Percentiles rank a stretch among this genome's conserved stretches.
Conservation (phyloP, 2,113 vertebrate genomes). For the Xiphophorus couchianus region DNA sequence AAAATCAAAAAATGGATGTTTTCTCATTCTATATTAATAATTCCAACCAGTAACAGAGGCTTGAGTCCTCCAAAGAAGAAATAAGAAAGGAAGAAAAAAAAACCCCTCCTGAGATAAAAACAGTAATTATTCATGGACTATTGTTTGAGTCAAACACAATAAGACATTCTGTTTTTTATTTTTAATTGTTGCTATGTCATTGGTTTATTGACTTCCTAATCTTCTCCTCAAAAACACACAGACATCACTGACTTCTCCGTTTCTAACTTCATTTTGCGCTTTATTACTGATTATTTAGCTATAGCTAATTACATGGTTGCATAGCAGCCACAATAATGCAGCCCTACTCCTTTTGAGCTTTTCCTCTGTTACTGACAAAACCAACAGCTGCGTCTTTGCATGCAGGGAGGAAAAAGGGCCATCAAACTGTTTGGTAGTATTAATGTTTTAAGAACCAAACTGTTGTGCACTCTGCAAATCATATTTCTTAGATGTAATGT, state of each 20-base stretch:
- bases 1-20: too few relatives aligned
- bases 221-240: constrained; percentile 11
- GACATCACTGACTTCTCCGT: neutral
- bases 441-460: constrained; percentile 2
- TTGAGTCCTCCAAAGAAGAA: neutral
- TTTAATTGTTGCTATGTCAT: neutral
- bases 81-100: neutral
- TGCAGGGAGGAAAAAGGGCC: neutral
- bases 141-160: neutral
- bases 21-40: too few relatives aligned
- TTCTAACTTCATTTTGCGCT: constrained; percentile 4
- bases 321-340: constrained; percentile 21
- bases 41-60: too few relatives aligned
- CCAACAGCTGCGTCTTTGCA: constrained; percentile 21
- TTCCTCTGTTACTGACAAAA: constrained; percentile 21
- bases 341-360: constrained; percentile 6
- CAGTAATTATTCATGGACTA: neutral
- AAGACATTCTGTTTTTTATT: neutral
- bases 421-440: neutral
- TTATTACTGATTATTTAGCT: constrained; percentile 15
- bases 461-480: neutral
- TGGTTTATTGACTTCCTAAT: neutral
- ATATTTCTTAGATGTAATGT: neutral
- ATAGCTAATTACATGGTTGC: constrained; percentile 31
- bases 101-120: neutral